These are phyloP conservation scores for Phataginus tetradactyla DNA, from an alignment of 2,797 vertebrate species.

Conservation along the genomic window DNA sequence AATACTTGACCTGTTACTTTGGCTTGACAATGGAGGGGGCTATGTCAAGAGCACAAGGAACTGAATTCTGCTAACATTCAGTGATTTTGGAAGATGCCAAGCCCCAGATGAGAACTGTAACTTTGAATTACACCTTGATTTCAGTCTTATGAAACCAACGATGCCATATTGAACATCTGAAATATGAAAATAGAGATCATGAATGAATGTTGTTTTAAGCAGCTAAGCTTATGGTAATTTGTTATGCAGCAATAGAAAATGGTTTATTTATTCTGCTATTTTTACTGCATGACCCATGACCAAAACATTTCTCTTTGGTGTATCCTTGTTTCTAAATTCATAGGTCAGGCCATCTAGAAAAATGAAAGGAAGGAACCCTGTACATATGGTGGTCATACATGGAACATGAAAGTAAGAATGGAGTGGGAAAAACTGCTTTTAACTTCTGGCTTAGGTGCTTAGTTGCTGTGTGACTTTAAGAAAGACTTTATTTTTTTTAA, in stretches of 20 bases:
- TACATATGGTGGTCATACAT: background rate
- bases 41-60: background rate
- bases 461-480: background rate
- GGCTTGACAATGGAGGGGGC: background rate
- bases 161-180: background rate
- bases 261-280: background rate
- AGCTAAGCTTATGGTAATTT: background rate
- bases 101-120: background rate
- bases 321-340: background rate
- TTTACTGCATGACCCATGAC: background rate
- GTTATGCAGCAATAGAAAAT: background rate
- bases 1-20: background rate
- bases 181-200: background rate
- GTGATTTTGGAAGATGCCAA: background rate
- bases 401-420: background rate
- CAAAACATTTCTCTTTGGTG: background rate
- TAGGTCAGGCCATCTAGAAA: background rate
- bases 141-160: background rate
- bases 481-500: background rate
- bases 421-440: background rate
- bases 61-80: background rate
- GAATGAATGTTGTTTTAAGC: background rate
- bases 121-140: background rate
- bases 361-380: background rate
- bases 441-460: background rate